These are phyloP conservation scores for Eledona agricola DNA, from an alignment of 2,888 invertebrate species.

Conservation along the genomic window DNA sequence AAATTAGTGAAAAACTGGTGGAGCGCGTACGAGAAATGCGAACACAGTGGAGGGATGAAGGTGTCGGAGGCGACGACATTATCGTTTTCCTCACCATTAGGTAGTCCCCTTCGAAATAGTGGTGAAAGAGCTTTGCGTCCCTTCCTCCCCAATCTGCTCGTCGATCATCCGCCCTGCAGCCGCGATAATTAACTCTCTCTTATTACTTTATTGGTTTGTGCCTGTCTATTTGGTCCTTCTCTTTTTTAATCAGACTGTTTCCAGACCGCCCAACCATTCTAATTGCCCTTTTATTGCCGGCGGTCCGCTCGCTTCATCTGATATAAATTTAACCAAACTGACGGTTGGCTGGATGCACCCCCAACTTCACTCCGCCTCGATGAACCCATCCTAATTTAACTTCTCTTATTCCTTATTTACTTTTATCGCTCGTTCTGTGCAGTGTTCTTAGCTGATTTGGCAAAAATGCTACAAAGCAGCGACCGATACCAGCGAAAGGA, in stretches of 20 bases:
- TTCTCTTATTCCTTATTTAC: conserved; percentile 51
- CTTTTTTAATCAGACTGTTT: conserved; percentile 63
- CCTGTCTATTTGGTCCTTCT: conserved; percentile 61
- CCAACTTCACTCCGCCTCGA: conserved; percentile 38
- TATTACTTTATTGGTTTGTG: conserved; percentile 63
- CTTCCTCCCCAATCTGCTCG: conserved; percentile 24
- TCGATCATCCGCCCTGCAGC: conserved; percentile 40
- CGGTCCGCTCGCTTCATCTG: conserved; percentile 59
- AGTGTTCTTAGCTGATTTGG: no score
- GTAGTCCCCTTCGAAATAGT: conserved; percentile 35
- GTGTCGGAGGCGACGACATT: conserved; percentile 29
- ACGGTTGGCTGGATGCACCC: conserved; percentile 54
- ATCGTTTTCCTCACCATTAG: conserved; percentile 43
- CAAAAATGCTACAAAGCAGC: no score
- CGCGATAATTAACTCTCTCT: conserved; percentile 61
- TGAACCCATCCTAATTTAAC: conserved; percentile 49
- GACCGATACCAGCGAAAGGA: no score
- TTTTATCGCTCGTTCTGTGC: conserved; percentile 42
- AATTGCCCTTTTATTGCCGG: conserved; percentile 62
- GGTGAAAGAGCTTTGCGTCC: conserved; percentile 23
- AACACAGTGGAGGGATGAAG: conserved; percentile 5
- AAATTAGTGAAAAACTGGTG: not conserved
- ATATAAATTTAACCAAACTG: conserved; percentile 60
- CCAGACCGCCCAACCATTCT: conserved; percentile 61
- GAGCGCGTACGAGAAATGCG: no score